Conservation (phyloP, 2,113 vertebrate species). For the Entosphenus tridentatus region DNA sequence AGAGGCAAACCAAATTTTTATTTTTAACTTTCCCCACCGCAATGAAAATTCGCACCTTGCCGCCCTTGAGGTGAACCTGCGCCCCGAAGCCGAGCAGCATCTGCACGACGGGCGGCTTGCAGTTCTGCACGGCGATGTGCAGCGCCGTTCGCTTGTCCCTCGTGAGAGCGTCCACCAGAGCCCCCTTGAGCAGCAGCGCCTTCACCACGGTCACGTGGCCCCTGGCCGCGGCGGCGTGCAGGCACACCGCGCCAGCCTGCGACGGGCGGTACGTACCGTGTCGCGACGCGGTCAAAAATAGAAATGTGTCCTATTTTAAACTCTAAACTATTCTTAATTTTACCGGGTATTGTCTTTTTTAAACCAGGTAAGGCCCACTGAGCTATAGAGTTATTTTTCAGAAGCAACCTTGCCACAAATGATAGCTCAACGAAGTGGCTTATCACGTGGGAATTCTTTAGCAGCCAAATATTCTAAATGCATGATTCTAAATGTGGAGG, state of each 20-base stretch:
- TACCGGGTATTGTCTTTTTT: no score
- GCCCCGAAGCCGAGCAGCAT: constrained; percentile 21
- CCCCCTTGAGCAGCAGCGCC: constrained; percentile 20
- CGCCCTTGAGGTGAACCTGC: constrained; percentile 19
- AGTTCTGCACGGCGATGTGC: constrained; percentile 18
- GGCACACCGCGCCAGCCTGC: constrained; percentile 20
- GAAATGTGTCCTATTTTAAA: not conserved
- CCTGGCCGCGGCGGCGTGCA: constrained; percentile 18
- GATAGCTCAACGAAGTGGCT: no score
- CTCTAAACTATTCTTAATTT: no score
- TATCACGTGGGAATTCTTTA: no score
- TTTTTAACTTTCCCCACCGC: accelerated
- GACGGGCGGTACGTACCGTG: not conserved
- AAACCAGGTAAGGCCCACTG: no score
- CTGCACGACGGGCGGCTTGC: constrained; percentile 20
- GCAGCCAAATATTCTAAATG: no score
- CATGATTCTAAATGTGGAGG: no score
- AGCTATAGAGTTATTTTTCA: no score
- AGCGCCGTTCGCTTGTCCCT: constrained; percentile 18
- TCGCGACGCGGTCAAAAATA: not conserved
- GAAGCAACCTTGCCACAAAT: no score
- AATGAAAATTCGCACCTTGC: constrained; percentile 14
- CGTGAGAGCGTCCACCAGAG: constrained; percentile 16
- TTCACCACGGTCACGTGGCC: constrained; percentile 20
- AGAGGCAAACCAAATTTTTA: no score